Evolutionary conservation across 30 jellyfish, hydroid and myxozoan species (phyloP).

Genomic region (Aurelia aurita): DNA sequence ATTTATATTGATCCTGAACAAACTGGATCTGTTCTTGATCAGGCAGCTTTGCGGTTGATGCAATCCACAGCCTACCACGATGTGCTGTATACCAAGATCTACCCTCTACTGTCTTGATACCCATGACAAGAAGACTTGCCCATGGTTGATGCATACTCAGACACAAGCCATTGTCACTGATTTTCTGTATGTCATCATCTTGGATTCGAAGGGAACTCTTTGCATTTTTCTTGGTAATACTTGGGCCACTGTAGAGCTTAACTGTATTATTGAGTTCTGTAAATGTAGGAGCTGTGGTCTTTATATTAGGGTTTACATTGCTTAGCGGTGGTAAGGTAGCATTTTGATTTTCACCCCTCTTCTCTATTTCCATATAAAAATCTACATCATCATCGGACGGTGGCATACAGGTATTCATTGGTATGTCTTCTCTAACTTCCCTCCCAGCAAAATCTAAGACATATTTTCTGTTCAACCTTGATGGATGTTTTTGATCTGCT

Average conservation of each 20-base stretch:
- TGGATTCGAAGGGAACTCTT: conserved; percentile 65
- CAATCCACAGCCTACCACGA: conserved; percentile 99
- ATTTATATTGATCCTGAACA: conserved; percentile 78
- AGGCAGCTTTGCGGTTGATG: conserved; percentile 92
- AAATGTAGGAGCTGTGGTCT: conserved; percentile 51
- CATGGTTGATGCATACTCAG: conserved; percentile 99
- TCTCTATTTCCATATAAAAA: conserved; percentile 3
- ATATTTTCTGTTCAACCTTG: conserved; percentile 75
- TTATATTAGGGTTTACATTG: conserved; percentile 45
- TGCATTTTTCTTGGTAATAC: neutral
- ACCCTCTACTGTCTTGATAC: conserved; percentile 96
- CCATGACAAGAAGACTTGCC: conserved; percentile 93
- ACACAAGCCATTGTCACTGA: conserved; percentile 90
- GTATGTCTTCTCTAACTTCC: conserved; percentile 69
- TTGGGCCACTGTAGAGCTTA: neutral
- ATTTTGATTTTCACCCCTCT: neutral
- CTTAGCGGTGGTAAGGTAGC: neutral
- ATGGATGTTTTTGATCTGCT: conserved; percentile 68
- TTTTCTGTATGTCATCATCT: conserved; percentile 88
- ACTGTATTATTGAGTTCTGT: neutral
- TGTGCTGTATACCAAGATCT: conserved; percentile 97
- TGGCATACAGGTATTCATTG: conserved; percentile 12
- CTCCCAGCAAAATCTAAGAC: conserved; percentile 94
- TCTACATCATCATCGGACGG: conserved; percentile 27
- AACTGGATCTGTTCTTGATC: conserved; percentile 62